Percentiles rank a stretch among this genome's conserved stretches.
Evolutionary conservation across 2,888 invertebrate species (phyloP).

Genomic region (Ophion slaviceki): DNA sequence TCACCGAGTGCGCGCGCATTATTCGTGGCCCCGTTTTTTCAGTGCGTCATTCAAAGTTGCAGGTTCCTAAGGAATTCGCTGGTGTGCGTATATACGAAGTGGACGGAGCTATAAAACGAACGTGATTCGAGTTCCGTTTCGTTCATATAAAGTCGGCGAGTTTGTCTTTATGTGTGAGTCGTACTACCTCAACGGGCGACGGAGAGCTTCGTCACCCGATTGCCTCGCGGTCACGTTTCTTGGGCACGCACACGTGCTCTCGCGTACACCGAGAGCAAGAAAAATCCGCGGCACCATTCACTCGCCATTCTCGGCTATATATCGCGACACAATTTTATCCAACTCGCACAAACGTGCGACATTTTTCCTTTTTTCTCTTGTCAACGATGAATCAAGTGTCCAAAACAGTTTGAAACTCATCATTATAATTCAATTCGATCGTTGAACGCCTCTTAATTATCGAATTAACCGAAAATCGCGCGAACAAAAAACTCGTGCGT

Average conservation of each 20-base stretch:
- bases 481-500: not conserved
- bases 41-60: conserved; percentile 45
- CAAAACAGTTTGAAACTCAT: not conserved
- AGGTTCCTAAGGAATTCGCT: conserved; percentile 31
- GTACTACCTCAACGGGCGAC: conserved; percentile 19
- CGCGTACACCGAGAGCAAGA: conserved; percentile 41
- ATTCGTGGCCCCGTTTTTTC: conserved; percentile 22
- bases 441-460: not conserved
- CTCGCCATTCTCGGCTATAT: conserved; percentile 42
- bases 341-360: conserved; percentile 1
- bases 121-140: conserved; percentile 55
- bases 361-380: not conserved
- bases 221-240: conserved; percentile 63
- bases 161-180: conserved; percentile 28
- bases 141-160: conserved; percentile 36
- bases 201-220: conserved; percentile 55
- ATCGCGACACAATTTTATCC: conserved; percentile 44
- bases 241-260: conserved; percentile 61
- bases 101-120: conserved; percentile 12
- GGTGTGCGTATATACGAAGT: conserved; percentile 1
- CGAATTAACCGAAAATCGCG: not conserved
- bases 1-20: not conserved
- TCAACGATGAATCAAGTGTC: not conserved
- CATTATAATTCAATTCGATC: not conserved
- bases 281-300: conserved; percentile 54